Base-by-base conservation (phyloP, 2,888 invertebrate species). In the Drosophila limbata region DNA sequence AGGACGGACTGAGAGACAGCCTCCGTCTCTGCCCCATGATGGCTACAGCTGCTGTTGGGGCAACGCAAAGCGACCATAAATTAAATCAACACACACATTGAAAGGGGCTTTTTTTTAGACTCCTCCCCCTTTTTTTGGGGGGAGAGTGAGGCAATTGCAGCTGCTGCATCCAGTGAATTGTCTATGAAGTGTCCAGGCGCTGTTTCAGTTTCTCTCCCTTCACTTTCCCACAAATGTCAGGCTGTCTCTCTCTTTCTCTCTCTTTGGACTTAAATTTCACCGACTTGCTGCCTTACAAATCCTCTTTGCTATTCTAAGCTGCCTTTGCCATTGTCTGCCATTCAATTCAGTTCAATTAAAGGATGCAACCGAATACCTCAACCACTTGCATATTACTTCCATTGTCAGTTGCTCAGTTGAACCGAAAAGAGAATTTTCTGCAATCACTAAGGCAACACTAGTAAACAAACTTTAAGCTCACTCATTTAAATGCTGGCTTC, bases 61-160 rank as follows among this genome's bases (percentile, higher is more conserved):
- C 69, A 69, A 61, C 76, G 74, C 84, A 81, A 63, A 70, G 78
- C 68, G 72, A 57, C 80, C 84, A 84, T 84, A 84, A 84, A 84
- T 84, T 84, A 87, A 84, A 84, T 84, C 82, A 81, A 78, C 84
- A 76, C 76, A 79, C 63, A 77, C 65, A 53, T 67, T 53, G 40
- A 60, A 59, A 50, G 62, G 35, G 37, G 28, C 0, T 37, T 37
- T 47, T 25, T 45, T 21, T 28, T 17, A 3, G 13, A 10, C 33
- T 11, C n/a, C 1, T 15, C 17, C 11, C 5, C 40, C 11, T 4
- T 3, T 19, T 11, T 3, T 19, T 15, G 11, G 1, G 33, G n/a
- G 48, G 15, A 9, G 15, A 9, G 52, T 78, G 69, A 68, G 76
- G 78, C 73, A 79, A 67, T 71, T 69, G 66, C 65, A 73, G 74